A percentile compares a stretch with the other conserved stretches of the same genome.
Evolutionary conservation across 2,888 invertebrate genomes (phyloP).

Genomic region (Seladonia tumulorum): DNA sequence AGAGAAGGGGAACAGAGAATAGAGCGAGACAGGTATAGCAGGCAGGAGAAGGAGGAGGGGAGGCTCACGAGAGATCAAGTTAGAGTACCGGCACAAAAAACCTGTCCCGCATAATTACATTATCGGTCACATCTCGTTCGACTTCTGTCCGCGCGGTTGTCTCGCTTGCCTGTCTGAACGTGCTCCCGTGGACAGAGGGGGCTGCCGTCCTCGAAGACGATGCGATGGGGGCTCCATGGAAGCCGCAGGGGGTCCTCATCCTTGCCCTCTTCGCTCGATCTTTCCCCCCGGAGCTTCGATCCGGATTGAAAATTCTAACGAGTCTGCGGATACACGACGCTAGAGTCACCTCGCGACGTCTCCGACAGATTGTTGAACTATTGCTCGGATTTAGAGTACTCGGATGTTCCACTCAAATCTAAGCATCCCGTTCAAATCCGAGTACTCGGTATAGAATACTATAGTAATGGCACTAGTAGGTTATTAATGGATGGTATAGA

Average conservation of each 20-base stretch:
- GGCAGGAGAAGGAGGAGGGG: slow-evolving; percentile 5
- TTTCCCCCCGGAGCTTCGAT: slow-evolving; percentile 14
- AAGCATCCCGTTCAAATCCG: no score
- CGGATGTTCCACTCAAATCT: not conserved
- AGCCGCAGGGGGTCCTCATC: slow-evolving; percentile 51
- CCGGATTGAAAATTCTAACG: slow-evolving; percentile 7
- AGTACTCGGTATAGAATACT: no score
- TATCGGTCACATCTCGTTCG: slow-evolving; percentile 79
- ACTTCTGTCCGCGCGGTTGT: slow-evolving; percentile 73
- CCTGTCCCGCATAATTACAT: slow-evolving; percentile 80
- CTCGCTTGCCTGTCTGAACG: slow-evolving; percentile 36
- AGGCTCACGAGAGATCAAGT: slow-evolving; percentile 64
- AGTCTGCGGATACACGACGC: slow-evolving; percentile 10
- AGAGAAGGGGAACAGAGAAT: slow-evolving; percentile 18
- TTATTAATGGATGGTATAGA: no score
- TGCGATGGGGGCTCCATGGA: slow-evolving; percentile 9
- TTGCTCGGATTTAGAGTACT: not conserved
- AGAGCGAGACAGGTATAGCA: slow-evolving; percentile 24
- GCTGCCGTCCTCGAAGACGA: slow-evolving; percentile 39
- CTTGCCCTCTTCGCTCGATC: slow-evolving; percentile 29
- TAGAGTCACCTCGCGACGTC: not conserved
- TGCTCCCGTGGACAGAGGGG: slow-evolving; percentile 33
- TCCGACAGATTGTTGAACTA: no score
- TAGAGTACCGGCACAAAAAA: slow-evolving; percentile 75
- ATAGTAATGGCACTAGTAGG: no score